phyloP scores from a whole-genome alignment of 2,888 invertebrate species.

The Pseudococcus longispinus region DNA sequence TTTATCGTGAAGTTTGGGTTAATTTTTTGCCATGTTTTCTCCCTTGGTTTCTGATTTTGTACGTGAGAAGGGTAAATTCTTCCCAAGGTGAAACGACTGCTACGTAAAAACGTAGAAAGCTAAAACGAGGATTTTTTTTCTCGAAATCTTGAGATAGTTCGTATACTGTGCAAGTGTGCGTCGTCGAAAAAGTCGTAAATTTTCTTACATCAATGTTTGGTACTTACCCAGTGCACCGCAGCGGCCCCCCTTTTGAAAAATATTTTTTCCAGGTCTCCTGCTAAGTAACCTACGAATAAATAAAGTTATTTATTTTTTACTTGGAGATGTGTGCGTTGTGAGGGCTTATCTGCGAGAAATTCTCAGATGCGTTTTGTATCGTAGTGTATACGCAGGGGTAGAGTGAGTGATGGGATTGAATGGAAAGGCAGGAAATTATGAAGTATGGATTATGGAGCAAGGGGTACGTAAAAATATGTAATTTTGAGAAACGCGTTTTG shows the following conservation, averaged over 20 bases:
- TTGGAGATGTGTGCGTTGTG: neutral
- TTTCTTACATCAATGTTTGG: neutral
- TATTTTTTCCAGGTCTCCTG: neutral
- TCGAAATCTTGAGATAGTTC: neutral
- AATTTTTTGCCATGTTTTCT: neutral
- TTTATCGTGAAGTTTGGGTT: neutral
- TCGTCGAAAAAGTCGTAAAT: neutral
- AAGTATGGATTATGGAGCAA: neutral
- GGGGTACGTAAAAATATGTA: neutral
- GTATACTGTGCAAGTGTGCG: neutral
- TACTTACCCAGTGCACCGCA: neutral
- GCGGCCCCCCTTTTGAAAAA: neutral
- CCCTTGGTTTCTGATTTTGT: neutral
- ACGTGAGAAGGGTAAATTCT: neutral
- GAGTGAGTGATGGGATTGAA: neutral
- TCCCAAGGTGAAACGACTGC: neutral
- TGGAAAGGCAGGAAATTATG: neutral
- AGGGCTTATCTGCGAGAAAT: neutral
- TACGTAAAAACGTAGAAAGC: neutral
- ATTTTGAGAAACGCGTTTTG: neutral
- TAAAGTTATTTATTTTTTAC: constrained; percentile 28
- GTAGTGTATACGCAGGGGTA: neutral
- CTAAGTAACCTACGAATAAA: constrained; percentile 20
- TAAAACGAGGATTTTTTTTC: neutral
- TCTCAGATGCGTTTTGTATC: neutral